These are phyloP conservation scores for Euschistus heros DNA, from an alignment of 1,140 invertebrate genomes.

Conservation along the genomic window DNA sequence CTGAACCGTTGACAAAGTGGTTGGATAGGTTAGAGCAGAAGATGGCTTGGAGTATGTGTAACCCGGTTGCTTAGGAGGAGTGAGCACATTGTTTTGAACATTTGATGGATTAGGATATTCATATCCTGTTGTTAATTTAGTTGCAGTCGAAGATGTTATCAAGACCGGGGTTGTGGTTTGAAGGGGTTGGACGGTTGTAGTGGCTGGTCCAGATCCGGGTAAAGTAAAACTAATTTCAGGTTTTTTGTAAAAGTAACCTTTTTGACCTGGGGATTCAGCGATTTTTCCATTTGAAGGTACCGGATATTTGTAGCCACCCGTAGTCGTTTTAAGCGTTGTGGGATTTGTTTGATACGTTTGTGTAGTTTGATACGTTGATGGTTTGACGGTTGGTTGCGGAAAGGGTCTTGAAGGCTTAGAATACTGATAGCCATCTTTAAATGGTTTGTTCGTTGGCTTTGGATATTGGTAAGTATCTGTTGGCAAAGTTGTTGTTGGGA, in stretches of 20 bases:
- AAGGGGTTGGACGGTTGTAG: neutral
- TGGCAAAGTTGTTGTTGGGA: too few relatives aligned
- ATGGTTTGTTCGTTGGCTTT: too few relatives aligned
- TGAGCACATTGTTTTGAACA: neutral
- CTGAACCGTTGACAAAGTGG: neutral
- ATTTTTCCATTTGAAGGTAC: too few relatives aligned
- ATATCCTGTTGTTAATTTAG: neutral
- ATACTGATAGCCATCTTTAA: too few relatives aligned
- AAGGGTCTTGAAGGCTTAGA: too few relatives aligned
- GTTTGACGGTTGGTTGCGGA: too few relatives aligned
- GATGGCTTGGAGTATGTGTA: conserved; percentile 15
- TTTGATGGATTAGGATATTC: conserved; percentile 12
- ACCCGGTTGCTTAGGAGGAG: neutral
- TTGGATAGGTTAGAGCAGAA: neutral
- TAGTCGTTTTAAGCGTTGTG: too few relatives aligned
- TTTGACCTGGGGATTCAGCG: neutral
- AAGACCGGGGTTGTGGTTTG: neutral
- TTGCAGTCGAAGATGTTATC: neutral
- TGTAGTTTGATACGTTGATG: too few relatives aligned
- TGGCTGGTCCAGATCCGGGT: neutral
- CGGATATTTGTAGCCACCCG: too few relatives aligned
- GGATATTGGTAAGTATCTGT: too few relatives aligned
- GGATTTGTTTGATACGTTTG: too few relatives aligned
- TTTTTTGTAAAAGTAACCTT: neutral
- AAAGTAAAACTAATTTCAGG: neutral